Evolutionary conservation across 2,797 vertebrate species (phyloP), one percentile per base, ranked within the genome.

Genomic region (Catostomus latipinnis): DNA sequence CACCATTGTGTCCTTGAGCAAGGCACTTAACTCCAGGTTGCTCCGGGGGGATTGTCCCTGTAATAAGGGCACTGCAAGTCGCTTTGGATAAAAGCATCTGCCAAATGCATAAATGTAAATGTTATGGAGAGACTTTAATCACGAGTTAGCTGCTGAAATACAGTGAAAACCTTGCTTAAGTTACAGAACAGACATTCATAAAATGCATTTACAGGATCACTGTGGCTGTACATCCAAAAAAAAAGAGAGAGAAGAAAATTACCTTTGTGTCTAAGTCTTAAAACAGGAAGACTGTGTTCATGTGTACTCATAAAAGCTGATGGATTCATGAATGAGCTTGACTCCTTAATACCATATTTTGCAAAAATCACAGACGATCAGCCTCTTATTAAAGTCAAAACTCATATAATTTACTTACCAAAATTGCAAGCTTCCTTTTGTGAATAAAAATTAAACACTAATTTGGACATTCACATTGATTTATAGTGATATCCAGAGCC

Each of bases 151-250:
- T 56, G 46, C 78, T 84, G 81, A 86, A 81, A 82, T 82, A 83
- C 82, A 86, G 87, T 86, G 82, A 78, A 86, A 89, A 89, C 87
- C 78, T 80, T 71, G 84, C 83, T 88, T 85, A 85, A 90, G 89
- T 90, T 88, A 91, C 81, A 85, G 87, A 67, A 82, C 69, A 75
- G 82, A 62, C 69, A 80, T 87, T 83, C 86, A 80, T 76, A 72
- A 84, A 76, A 81, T 85, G 84, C 79, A 81, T 84, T 87, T 73
- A 84, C 78, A 82, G 52, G 45, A 46, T 71, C 43, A 56, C 76
- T 71, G 67, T 82, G 74, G 76, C 58, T 45, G 78, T 16, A 76
- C 74, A 68, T 82, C 82, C 76, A 61, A 76, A 79, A 83, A 82
- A 81, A 77, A 65, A 60, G 46, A 73, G 63, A 76, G 67, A 69